These are phyloP conservation scores for Panagrolaimus sp. DNA, from an alignment of 1,140 invertebrate genomes.

Conservation along the genomic window DNA sequence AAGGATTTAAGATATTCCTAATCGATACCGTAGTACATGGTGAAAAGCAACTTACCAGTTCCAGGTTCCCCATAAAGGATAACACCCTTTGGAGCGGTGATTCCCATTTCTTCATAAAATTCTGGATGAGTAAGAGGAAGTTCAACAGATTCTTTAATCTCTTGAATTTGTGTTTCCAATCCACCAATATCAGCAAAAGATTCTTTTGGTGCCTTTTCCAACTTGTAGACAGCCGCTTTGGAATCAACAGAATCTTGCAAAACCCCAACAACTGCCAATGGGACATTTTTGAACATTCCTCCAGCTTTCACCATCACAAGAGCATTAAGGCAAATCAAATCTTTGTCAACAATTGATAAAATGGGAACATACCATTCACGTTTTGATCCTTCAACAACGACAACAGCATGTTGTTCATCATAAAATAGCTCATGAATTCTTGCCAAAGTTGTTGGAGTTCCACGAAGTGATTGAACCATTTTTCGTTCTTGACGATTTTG, in stretches of 20 bases:
- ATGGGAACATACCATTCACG: conserved; percentile 51
- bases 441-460: conserved; percentile 44
- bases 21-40: too few relatives aligned
- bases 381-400: conserved; percentile 44
- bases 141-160: conserved; percentile 50
- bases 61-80: conserved; percentile 52
- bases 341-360: conserved; percentile 51
- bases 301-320: conserved; percentile 46
- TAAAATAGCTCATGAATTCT: conserved; percentile 48
- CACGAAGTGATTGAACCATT: conserved; percentile 40
- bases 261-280: conserved; percentile 46
- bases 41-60: conserved; percentile 34
- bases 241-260: conserved; percentile 42
- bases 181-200: conserved; percentile 49
- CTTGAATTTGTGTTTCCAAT: conserved; percentile 45
- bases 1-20: background rate
- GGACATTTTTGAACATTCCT: conserved; percentile 46
- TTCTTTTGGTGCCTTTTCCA: conserved; percentile 52
- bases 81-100: conserved; percentile 49
- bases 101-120: conserved; percentile 53
- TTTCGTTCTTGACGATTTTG: conserved; percentile 29
- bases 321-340: conserved; percentile 45
- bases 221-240: conserved; percentile 34
- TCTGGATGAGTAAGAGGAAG: conserved; percentile 51
- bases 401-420: conserved; percentile 48